Evolutionary conservation across 2,888 invertebrate genomes (phyloP), one percentile per base, ranked within the genome.

Genomic region (Tenthredo amoena): DNA sequence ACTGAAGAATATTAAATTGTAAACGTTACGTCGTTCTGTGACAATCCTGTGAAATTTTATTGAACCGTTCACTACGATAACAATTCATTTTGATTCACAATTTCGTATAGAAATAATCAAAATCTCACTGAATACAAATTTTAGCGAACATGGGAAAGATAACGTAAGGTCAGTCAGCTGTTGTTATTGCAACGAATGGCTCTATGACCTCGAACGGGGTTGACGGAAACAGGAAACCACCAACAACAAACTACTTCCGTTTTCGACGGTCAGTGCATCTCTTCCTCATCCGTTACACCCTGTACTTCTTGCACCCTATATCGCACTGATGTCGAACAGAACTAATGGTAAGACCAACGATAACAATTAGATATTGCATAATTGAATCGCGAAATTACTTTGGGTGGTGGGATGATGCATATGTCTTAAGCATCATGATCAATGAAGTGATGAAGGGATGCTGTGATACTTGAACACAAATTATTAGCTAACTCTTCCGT

Each of bases 181-280:
- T 62, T 62, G n/a, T 62, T 62, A 62, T 62, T 26, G 3, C 26
- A 68, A 18, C 15, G 34, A 68, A 68, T 6, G 68, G 68, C 68
- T 68, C 34, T 15, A 34, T 68, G 68, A 26, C 31, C 34, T 68
- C 18, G 68, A 10, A 6, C 18, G 68, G 7, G 12, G 34, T 26
- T 68, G 34, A 34, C 34, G 21, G 74, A 74, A 74, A 43, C 74
- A 40, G 74, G 43, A 74, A 74, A 74, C 74, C 43, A 40, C 74
- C 21, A 21, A 74, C 43, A 74, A 40, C 26, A 43, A 74, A 74
- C 21, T 21, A 74, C 26, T 74, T 74, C 74, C 74, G 74, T 31
- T 74, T 43, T 43, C 74, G 18, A 74, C 43, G 43, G 74, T 15
- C 43, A n/a, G 40, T 21, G 43, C 74, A 21, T 43, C 40, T n/a